Evolutionary conservation across 1,140 invertebrate genomes (phyloP).

Genomic region (Drosophila bocki): DNA sequence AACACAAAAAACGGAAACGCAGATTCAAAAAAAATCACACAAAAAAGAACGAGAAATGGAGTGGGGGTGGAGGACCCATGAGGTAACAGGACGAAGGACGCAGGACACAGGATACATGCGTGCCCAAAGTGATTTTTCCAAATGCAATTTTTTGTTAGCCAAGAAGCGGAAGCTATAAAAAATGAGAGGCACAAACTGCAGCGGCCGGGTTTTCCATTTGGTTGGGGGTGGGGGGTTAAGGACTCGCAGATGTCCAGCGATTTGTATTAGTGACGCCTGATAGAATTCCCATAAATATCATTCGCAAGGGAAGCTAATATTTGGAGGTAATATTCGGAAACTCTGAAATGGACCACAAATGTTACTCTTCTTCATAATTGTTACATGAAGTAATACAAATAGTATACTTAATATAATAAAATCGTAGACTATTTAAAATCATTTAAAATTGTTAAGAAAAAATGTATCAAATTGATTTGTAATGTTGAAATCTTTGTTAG

Average conservation of each 20-base stretch:
- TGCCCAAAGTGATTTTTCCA: slow-evolving; percentile 57
- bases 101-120: slow-evolving; percentile 49
- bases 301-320: background rate
- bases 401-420: too few species aligned
- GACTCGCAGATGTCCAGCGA: slow-evolving; percentile 42
- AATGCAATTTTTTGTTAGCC: slow-evolving; percentile 49
- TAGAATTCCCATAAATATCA: slow-evolving; percentile 30
- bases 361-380: background rate
- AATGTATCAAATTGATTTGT: too few species aligned
- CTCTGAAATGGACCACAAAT: background rate
- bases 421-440: too few species aligned
- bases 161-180: slow-evolving; percentile 51
- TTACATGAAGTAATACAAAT: too few species aligned
- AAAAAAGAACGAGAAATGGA: background rate
- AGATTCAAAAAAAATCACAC: slow-evolving; percentile 3
- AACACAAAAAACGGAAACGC: slow-evolving; percentile 38
- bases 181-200: slow-evolving; percentile 30
- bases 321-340: background rate
- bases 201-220: background rate
- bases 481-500: too few species aligned
- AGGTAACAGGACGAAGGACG: slow-evolving; percentile 16
- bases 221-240: background rate
- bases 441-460: too few species aligned
- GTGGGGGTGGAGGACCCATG: slow-evolving; percentile 8
- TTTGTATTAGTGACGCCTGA: slow-evolving; percentile 38